These are phyloP conservation scores for Gopherus evgoodei DNA, from an alignment of 2,113 vertebrate genomes.

Conservation along the genomic window DNA sequence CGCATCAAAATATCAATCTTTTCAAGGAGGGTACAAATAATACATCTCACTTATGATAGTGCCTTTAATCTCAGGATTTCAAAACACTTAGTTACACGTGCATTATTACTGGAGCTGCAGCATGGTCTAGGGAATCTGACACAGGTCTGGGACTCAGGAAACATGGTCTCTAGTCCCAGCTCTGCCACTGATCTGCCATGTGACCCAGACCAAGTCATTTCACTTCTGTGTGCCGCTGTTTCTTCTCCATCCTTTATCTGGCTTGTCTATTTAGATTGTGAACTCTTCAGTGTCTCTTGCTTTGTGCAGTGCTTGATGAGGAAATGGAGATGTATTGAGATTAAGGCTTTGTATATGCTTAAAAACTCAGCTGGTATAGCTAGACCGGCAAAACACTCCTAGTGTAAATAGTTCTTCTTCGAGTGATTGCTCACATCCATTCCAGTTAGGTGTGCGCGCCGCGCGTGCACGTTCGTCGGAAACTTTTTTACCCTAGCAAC, in stretches of 20 bases:
- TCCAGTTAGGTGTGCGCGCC: no score
- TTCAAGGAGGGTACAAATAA: rapidly evolving
- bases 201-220: neutral
- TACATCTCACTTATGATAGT: rapidly evolving
- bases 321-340: neutral
- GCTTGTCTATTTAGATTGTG: neutral
- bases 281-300: neutral
- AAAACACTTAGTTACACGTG: neutral
- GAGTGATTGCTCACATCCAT: no score
- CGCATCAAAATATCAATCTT: neutral
- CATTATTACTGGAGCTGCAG: neutral
- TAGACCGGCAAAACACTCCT: neutral
- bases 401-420: rapidly evolving
- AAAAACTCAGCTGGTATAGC: neutral
- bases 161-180: neutral
- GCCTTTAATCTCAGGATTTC: neutral
- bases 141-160: neutral
- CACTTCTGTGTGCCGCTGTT: neutral
- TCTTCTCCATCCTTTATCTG: neutral
- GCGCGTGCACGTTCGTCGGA: no score
- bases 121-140: neutral
- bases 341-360: neutral
- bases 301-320: neutral
- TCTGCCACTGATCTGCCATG: neutral
- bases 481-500: no score